Base-by-base conservation (phyloP, 2,888 invertebrate genomes). In the Mactromeris polynyma region DNA sequence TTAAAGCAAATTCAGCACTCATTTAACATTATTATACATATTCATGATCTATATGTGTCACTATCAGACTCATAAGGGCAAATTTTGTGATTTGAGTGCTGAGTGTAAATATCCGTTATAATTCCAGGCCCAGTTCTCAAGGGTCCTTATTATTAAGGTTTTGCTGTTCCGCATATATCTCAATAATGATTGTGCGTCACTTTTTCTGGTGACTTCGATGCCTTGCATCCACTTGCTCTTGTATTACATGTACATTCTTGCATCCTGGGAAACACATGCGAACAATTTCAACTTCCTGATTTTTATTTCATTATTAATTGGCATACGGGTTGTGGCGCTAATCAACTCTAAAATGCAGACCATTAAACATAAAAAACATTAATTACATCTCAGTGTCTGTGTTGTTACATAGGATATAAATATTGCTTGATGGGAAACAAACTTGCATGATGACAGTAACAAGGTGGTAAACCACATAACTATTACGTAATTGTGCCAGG, bases 251-350 rank as follows among this genome's bases (percentile, higher is more conserved):
- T 46, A 64, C 58, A 64, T 26, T 0, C 73, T 36, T 33, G 17
- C 73, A 73, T 26, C 14, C 73, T 11, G 19, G 73, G 36, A 73
- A 73, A 33, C 73, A 58, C 73, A 73, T 33, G 33, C 33, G n/a
- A 73, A 33, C 4, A 73, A 73, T 73, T 33, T 36, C 2, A 2
- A 19, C 73, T 33, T 73, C 73, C 73, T 73, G 73, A 73, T 36
- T 73, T 73, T 73, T 36, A 73, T 33, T 73, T 73, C 73, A 36
- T 33, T 73, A 73, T 73, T 73, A 73, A 73, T 73, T 73, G 73
- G 19, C 73, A 73, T 33, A 36, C 19, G 73, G 73, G 73, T 73
- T 73, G 73, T 73, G 73, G 73, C 36, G 2, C 73, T 26, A 73
- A 73, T 73, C 73, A 73, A 33, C 73, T 73, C 9, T 73, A 33